phyloP scores from a whole-genome alignment of 1,140 invertebrate genomes.

The Lordiphosa collinella region DNA sequence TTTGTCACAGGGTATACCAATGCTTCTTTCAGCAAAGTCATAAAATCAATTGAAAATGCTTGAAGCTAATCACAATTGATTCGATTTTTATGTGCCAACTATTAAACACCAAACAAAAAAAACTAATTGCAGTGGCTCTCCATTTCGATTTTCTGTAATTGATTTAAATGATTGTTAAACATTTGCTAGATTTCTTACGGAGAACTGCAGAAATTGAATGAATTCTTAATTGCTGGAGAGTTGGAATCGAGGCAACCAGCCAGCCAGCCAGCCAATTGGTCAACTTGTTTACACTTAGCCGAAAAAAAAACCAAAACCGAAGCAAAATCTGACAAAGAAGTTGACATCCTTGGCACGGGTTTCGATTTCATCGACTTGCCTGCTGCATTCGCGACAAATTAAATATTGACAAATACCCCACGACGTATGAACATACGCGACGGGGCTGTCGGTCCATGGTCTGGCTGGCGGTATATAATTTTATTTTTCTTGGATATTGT shows the following conservation, averaged over 20 bases:
- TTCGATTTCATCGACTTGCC: constrained; percentile 41
- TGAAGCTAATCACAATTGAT: constrained; percentile 10
- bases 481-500: constrained; percentile 21
- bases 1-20: constrained; percentile 2
- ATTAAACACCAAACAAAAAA: neutral
- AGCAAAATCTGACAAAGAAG: constrained; percentile 43
- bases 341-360: constrained; percentile 70
- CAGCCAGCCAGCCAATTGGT: constrained; percentile 2
- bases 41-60: constrained; percentile 11
- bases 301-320: constrained; percentile 2
- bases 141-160: constrained; percentile 13
- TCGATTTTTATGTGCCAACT: constrained; percentile 13
- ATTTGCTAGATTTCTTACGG: neutral
- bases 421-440: neutral
- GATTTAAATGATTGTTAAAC: constrained; percentile 8
- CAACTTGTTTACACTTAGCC: constrained; percentile 10
- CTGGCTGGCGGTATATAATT: constrained; percentile 19
- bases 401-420: constrained; percentile 50
- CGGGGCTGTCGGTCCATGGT: constrained; percentile 25
- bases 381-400: constrained; percentile 30
- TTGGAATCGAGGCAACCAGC: no score
- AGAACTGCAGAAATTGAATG: neutral
- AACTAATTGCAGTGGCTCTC: constrained; percentile 17
- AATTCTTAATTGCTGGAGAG: no score
- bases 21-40: constrained; percentile 8